Evolutionary conservation across 1,140 invertebrate species (phyloP).

Genomic region (Drosophila quadrilineata): DNA sequence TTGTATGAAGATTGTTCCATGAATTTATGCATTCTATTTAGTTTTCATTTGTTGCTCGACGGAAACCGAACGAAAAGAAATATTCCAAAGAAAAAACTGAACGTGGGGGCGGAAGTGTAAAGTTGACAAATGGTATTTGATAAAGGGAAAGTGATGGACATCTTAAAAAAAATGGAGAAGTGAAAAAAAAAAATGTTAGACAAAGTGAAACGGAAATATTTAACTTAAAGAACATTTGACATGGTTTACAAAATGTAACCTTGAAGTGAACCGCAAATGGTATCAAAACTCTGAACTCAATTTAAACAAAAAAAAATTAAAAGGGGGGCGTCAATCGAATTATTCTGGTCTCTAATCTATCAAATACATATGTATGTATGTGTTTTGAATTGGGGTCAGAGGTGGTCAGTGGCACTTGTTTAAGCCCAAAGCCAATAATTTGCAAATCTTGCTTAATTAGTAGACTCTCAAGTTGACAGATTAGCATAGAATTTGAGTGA

Average conservation of each 20-base stretch:
- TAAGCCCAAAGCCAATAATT: slow-evolving; percentile 69
- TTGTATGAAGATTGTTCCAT: slow-evolving; percentile 47
- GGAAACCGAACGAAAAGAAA: slow-evolving; percentile 31
- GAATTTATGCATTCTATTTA: slow-evolving; percentile 51
- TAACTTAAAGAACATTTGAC: background rate
- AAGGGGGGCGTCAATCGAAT: slow-evolving; percentile 61
- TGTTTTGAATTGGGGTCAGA: slow-evolving; percentile 46
- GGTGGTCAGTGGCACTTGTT: slow-evolving; percentile 19
- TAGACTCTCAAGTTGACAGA: slow-evolving; percentile 55
- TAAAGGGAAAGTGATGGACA: slow-evolving; percentile 22
- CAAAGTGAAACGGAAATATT: background rate
- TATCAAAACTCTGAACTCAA: slow-evolving; percentile 26
- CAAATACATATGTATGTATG: background rate
- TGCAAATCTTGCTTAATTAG: slow-evolving; percentile 72
- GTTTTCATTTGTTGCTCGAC: slow-evolving; percentile 55
- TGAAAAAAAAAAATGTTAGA: background rate
- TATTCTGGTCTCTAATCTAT: slow-evolving; percentile 44
- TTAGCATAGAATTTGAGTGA: slow-evolving; percentile 56
- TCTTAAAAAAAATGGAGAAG: background rate
- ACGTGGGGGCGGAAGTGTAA: slow-evolving; percentile 60
- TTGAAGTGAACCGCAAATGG: slow-evolving; percentile 15
- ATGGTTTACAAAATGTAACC: slow-evolving; percentile 8
- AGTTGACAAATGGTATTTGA: slow-evolving; percentile 35
- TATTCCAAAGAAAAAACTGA: no score
- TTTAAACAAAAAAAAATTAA: slow-evolving; percentile 4